Evolutionary conservation across 2,888 invertebrate species (phyloP), one percentile per base, ranked within the genome.

Genomic region (Orthosia cruda): DNA sequence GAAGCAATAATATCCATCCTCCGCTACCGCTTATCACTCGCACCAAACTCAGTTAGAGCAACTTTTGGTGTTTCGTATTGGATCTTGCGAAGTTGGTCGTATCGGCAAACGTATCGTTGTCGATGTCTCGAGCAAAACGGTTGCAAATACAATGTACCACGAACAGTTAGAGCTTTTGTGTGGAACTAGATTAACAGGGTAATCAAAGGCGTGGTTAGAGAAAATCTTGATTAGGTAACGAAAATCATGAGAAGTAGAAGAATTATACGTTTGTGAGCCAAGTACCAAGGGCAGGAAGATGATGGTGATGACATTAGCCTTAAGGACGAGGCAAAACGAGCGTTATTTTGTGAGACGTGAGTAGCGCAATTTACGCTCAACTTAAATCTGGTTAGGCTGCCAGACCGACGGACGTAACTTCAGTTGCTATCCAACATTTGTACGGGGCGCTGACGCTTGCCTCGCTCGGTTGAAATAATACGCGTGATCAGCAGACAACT

Each of bases 21-120:
- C 61, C 78, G 71, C 81, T 55, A 20, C 45, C 23, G 54, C 80
- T 63, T 40, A 1, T 71, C 20, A 16, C 82, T 90, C 89, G 79
- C 9, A 83, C 88, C 90, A 84, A 67, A 59, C 67, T 20, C 61
- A 75, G 72, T 77, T 80, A 75, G 85, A 85, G 81, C 85, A 93
- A 94, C 91, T 93, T 94, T 92, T 86, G 93, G 91, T 88, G 84
- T 86, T 88, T 91, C 89, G 92, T 93, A 87, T 87, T 87, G 87
- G 87, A 88, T 87, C 88, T 93, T 91, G 84, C 84, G 87, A 93
- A 93, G 91, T 93, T 93, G 76, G 84, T 85, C 87, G 86, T 94
- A 94, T 94, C 93, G 88, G 83, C 80, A 77, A 89, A 90, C 90
- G 91, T 91, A 91, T 91, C 91, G 86, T 79, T 75, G 81, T 80